Conservation (phyloP, 30 jellyfish, hydroid and myxozoan species). For the Mastigias papua region DNA sequence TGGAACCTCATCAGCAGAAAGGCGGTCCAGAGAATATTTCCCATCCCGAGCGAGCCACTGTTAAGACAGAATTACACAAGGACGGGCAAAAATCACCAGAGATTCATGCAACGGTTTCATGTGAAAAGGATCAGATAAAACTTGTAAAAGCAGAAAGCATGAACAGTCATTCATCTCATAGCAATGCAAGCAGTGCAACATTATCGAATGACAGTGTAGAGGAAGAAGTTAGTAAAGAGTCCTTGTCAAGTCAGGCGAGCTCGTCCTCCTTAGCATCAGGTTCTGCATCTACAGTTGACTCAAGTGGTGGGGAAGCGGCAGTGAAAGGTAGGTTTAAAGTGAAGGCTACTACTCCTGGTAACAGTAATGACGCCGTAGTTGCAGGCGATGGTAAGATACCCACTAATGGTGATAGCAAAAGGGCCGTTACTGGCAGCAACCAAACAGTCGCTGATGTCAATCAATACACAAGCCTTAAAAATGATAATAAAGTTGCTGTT, state of each 20-base stretch:
- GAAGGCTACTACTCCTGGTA: constrained; percentile 3
- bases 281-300: background rate
- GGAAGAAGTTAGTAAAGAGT: background rate
- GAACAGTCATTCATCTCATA: background rate
- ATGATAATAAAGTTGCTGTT: background rate
- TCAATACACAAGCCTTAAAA: background rate
- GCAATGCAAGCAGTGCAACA: background rate
- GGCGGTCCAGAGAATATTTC: background rate
- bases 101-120: constrained; percentile 25
- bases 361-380: background rate
- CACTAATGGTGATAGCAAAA: background rate
- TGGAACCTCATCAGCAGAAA: background rate
- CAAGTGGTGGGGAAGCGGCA: background rate
- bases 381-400: background rate
- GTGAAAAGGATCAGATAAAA: constrained; percentile 5
- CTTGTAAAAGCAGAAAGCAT: constrained; percentile 45
- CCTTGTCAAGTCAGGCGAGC: background rate
- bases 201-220: background rate
- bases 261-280: background rate
- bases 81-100: constrained; percentile 44
- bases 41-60: constrained; percentile 15
- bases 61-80: constrained; percentile 32
- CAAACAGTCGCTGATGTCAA: background rate
- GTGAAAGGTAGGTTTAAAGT: constrained; percentile 59
- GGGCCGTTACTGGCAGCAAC: background rate